A percentile compares a stretch with the other conserved stretches of the same genome.
These are phyloP conservation scores for Eueremaeus valkanovi DNA, from an alignment of 2,888 invertebrate genomes.

Conservation along the genomic window DNA sequence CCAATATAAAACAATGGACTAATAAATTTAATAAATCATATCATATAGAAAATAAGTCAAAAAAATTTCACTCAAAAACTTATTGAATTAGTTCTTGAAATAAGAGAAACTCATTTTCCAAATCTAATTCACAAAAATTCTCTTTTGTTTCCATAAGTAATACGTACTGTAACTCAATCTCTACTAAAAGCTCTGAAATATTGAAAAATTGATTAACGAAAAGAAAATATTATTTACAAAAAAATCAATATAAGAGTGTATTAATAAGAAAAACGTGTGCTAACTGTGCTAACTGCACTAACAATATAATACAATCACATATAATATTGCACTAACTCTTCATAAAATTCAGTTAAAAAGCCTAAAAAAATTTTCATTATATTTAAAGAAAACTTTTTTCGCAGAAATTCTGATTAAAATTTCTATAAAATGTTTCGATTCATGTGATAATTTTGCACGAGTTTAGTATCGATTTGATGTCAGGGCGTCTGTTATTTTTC, in stretches of 20 bases:
- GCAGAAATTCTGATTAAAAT: no score
- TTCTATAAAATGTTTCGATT: no score
- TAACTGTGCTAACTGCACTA: not conserved
- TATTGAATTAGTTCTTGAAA: no score
- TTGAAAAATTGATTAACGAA: constrained; percentile 11
- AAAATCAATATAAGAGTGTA: constrained; percentile 5
- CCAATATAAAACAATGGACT: no score
- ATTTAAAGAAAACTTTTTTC: no score
- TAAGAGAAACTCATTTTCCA: not conserved
- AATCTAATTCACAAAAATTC: not conserved
- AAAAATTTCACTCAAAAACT: no score
- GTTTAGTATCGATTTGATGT: not conserved
- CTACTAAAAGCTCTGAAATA: constrained; percentile 2
- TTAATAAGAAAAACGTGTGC: constrained; percentile 21
- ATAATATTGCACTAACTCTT: no score
- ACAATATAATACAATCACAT: not conserved
- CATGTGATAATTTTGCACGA: not conserved
- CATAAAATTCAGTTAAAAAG: no score
- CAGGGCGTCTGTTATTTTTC: not conserved
- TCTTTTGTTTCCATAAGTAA: not conserved
- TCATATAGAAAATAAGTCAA: no score
- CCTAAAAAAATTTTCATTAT: no score
- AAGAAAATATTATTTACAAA: not conserved
- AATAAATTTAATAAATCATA: no score
- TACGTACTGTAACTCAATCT: not conserved